Evolutionary conservation across 2,113 vertebrate genomes (phyloP), one percentile per base, ranked within the genome.

Genomic region (Rhinolophus sinicus): DNA sequence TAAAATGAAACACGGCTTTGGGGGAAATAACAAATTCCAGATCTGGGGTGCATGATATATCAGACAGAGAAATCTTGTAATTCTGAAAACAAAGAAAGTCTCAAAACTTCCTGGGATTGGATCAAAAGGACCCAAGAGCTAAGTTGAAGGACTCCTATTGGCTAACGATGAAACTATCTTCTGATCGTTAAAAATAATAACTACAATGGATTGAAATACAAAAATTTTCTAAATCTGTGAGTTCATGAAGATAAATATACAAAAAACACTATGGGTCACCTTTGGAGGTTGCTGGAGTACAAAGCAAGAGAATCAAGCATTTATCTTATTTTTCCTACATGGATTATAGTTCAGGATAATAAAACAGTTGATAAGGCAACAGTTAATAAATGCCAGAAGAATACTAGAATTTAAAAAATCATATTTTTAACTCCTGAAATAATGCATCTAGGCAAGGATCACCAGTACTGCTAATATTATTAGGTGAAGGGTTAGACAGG

Each of bases 31-130:
- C 44, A 87, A 8, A 76, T 52, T 80, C 21, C 44, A 44, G 14
- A 30, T 52, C 67, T 65, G 14, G 26, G 9, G 24, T 12, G 89
- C 26, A 8, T 35, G 24, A 82, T 50, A 65, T 38, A 69, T 65
- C n/a, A 83, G 35, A 69, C 50, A 77, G 58, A 78, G n/a, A 84
- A 84, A 91, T 60, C 12, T 35, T 77, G 3, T 73, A 70, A 93
- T 75, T 83, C 54, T 96, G 11, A 95, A 80, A 88, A 44, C 19
- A 87, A 90, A 35, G 40, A 58, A 95, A 70, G 16, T 72, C 44
- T 90, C n/a, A 19, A 67, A 58, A 38, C 2, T 6, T 33, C 65
- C 30, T 75, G 13, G 24, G 11, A 80, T 88, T 84, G 88, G 5
- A 77, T 72, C 22, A 24, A 78, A 91, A 35, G 26, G 22, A 97